Percentiles rank a stretch among this genome's conserved stretches.
Evolutionary conservation across 2,888 invertebrate genomes (phyloP).

Genomic region (Diploptera punctata): DNA sequence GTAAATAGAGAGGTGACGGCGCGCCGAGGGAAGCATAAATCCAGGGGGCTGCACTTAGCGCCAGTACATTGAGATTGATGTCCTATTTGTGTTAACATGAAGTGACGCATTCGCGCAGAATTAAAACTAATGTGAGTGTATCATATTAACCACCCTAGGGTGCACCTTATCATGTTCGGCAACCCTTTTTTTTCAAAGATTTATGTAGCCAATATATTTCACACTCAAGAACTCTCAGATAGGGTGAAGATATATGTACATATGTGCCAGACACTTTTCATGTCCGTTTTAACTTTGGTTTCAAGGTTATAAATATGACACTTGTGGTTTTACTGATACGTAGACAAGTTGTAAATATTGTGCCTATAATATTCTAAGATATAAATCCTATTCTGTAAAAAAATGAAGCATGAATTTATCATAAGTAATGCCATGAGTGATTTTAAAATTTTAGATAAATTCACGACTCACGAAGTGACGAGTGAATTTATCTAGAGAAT

Average conservation of each 20-base stretch:
- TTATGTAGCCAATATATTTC: conserved; percentile 20
- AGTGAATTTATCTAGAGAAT: no score
- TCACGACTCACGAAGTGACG: no score
- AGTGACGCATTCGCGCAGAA: background rate
- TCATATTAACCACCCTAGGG: background rate
- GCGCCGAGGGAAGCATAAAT: background rate
- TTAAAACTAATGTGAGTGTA: conserved; percentile 19
- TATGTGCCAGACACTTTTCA: background rate
- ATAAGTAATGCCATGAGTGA: no score
- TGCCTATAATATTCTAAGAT: background rate
- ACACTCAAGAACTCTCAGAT: background rate
- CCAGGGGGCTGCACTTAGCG: background rate
- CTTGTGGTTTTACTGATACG: background rate
- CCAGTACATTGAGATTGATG: background rate
- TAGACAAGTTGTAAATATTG: background rate
- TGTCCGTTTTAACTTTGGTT: background rate
- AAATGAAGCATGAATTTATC: no score
- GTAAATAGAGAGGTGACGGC: no score
- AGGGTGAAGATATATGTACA: background rate
- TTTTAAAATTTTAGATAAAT: no score
- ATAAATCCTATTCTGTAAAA: background rate
- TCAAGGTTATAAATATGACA: background rate
- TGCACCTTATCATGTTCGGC: conserved; percentile 6
- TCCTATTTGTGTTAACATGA: background rate
- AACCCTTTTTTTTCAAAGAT: background rate